Conservation (phyloP, 2,113 vertebrate species). For the Vidua chalybeata region DNA sequence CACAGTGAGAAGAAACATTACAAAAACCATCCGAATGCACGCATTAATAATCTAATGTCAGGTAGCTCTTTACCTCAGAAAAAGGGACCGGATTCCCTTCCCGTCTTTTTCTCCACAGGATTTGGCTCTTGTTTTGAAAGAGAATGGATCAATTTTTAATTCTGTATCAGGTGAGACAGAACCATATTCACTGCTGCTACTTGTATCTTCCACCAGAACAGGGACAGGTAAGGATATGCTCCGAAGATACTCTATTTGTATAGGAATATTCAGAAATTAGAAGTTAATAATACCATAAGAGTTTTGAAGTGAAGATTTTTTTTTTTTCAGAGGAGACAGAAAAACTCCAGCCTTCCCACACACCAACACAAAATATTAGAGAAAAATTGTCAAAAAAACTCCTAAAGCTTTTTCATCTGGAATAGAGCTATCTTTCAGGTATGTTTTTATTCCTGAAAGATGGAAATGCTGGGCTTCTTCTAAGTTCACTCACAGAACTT, state of each 20-base stretch:
- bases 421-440: background rate
- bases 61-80: conserved; percentile 83
- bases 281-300: background rate
- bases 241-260: conserved; percentile 86
- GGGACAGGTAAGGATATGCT: conserved; percentile 96
- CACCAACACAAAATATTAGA: background rate
- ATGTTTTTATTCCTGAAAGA: background rate
- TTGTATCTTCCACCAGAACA: conserved; percentile 94
- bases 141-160: conserved; percentile 91
- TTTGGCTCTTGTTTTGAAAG: conserved; percentile 91
- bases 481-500: background rate
- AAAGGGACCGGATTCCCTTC: conserved; percentile 87
- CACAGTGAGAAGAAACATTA: background rate
- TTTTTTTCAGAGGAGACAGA: background rate
- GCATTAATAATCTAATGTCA: background rate
- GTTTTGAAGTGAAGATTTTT: background rate
- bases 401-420: background rate
- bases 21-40: background rate
- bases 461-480: background rate
- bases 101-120: conserved; percentile 92
- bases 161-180: conserved; percentile 97
- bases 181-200: conserved; percentile 97
- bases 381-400: background rate
- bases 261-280: conserved; percentile 17
- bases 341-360: background rate